A percentile compares a stretch with the other conserved stretches of the same genome.
Evolutionary conservation across 2,888 invertebrate genomes (phyloP).

Genomic region (Achlya flavicornis): DNA sequence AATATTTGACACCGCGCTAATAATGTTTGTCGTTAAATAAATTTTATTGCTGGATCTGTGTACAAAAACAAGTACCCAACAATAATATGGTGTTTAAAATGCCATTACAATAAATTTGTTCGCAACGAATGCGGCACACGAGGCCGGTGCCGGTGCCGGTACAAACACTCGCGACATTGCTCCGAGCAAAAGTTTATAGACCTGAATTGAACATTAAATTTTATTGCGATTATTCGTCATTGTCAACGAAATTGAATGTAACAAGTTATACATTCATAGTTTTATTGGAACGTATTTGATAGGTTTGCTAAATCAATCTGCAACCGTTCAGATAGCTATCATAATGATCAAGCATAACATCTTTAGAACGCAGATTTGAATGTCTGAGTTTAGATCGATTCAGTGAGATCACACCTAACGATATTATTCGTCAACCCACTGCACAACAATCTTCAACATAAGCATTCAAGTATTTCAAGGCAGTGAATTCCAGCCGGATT

Average conservation of each 20-base stretch:
- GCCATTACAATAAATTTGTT: constrained; percentile 44
- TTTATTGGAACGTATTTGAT: not conserved
- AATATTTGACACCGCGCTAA: constrained; percentile 2
- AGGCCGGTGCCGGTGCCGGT: constrained; percentile 6
- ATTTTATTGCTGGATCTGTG: constrained; percentile 14
- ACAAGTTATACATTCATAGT: not conserved
- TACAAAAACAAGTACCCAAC: constrained; percentile 32
- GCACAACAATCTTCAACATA: constrained; percentile 5
- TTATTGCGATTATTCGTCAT: constrained; percentile 24
- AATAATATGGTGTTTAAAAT: constrained; percentile 37
- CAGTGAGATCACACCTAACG: not conserved
- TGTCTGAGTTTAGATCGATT: not conserved
- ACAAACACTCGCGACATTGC: constrained; percentile 19
- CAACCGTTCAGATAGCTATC: not conserved
- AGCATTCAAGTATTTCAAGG: constrained; percentile 18
- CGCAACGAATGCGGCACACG: constrained; percentile 16
- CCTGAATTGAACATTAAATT: constrained; percentile 24
- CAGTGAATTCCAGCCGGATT: constrained; percentile 34
- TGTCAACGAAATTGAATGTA: constrained; percentile 18
- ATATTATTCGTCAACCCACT: constrained; percentile 3
- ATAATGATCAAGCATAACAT: not conserved
- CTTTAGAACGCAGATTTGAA: not conserved
- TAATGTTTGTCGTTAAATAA: constrained; percentile 4
- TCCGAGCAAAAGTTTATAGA: constrained; percentile 12
- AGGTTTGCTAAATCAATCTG: not conserved